A percentile compares a stretch with the other conserved stretches of the same genome.
Evolutionary conservation across 2,797 vertebrate genomes (phyloP).

Genomic region (Cyprinella venusta): DNA sequence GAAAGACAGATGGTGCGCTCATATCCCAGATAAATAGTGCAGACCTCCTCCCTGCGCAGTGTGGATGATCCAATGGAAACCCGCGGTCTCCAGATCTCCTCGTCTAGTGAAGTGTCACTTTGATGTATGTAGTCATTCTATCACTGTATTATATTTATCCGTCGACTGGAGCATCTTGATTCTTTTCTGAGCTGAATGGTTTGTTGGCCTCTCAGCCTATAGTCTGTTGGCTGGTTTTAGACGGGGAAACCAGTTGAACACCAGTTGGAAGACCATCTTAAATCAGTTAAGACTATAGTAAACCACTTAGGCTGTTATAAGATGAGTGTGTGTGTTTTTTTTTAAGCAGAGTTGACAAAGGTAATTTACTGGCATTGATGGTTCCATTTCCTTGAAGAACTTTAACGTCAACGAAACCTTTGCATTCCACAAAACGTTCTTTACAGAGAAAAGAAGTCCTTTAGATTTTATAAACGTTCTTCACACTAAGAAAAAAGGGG

Average conservation of each 20-base stretch:
- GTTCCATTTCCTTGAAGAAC: too few species aligned
- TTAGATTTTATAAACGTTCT: too few species aligned
- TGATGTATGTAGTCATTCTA: slow-evolving; percentile 65
- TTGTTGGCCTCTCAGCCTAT: slow-evolving; percentile 1
- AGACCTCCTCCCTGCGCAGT: slow-evolving; percentile 56
- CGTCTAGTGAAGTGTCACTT: slow-evolving; percentile 59
- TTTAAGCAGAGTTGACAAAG: too few species aligned
- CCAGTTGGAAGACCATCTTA: too few species aligned
- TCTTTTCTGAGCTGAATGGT: slow-evolving; percentile 7
- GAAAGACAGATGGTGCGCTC: slow-evolving; percentile 65
- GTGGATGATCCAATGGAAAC: slow-evolving; percentile 58
- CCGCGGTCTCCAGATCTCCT: slow-evolving; percentile 45
- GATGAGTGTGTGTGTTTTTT: too few species aligned
- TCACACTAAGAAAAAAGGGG: too few species aligned
- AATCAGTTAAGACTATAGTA: too few species aligned
- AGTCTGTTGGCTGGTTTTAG: not conserved
- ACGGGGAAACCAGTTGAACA: not conserved
- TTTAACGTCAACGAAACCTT: too few species aligned
- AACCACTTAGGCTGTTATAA: too few species aligned
- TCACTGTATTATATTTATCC: slow-evolving; percentile 52
- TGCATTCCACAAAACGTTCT: too few species aligned
- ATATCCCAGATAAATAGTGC: slow-evolving; percentile 66
- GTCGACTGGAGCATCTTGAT: slow-evolving; percentile 41
- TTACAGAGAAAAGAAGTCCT: too few species aligned
- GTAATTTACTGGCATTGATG: too few species aligned